Conservation (phyloP, 2,888 invertebrate species). For the Caenorhabditis uteleia region DNA sequence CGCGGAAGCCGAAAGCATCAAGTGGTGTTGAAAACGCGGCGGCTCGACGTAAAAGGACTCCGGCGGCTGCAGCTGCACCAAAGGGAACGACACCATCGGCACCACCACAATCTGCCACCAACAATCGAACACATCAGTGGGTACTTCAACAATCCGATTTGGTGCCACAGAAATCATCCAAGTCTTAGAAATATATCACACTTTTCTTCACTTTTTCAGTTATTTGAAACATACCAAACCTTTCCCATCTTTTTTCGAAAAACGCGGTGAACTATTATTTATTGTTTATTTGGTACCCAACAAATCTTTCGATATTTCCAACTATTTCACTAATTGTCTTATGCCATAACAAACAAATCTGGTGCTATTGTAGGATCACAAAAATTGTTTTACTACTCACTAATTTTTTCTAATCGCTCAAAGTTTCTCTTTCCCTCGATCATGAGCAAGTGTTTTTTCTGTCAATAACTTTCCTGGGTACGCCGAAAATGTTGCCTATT, state of each 20-base stretch:
- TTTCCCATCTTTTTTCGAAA: slow-evolving; percentile 3
- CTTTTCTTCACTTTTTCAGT: slow-evolving; percentile 33
- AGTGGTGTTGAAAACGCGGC: slow-evolving; percentile 29
- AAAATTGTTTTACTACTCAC: slow-evolving; percentile 1
- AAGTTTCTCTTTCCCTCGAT: too few relatives aligned
- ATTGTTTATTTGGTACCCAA: slow-evolving; percentile 17
- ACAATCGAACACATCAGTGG: slow-evolving; percentile 57
- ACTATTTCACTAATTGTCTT: slow-evolving; percentile 23
- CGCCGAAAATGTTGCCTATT: too few relatives aligned
- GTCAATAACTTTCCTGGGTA: slow-evolving; percentile 33
- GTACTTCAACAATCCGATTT: slow-evolving; percentile 63
- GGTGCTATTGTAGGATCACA: slow-evolving; percentile 24
- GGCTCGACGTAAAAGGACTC: slow-evolving; percentile 34
- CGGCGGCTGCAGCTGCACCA: slow-evolving; percentile 24
- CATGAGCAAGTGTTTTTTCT: too few relatives aligned
- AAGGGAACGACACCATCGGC: slow-evolving; percentile 34
- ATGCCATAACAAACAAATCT: slow-evolving; percentile 39
- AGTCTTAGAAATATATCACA: slow-evolving; percentile 10
- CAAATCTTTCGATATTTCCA: slow-evolving; percentile 14
- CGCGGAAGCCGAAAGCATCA: slow-evolving; percentile 25
- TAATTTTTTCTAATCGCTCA: too few relatives aligned
- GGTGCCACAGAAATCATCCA: slow-evolving; percentile 41
- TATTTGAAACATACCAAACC: slow-evolving; percentile 22
- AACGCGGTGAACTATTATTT: slow-evolving; percentile 17
- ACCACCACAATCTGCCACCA: slow-evolving; percentile 15